phyloP scores from a whole-genome alignment of 2,888 invertebrate species.

The Sphinx pinastri region DNA sequence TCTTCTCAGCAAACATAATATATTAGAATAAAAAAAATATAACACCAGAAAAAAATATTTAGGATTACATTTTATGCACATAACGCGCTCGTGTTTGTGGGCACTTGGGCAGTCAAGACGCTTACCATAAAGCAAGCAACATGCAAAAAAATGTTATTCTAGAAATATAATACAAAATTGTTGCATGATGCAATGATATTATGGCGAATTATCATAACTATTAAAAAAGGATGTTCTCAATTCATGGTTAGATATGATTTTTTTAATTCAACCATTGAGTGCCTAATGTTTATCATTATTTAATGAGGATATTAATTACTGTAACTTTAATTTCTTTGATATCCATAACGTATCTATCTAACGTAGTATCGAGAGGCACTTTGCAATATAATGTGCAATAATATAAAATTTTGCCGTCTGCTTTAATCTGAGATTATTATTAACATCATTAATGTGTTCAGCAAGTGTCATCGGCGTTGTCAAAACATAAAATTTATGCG shows the following conservation, averaged over 20 bases:
- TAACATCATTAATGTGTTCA: conserved; percentile 24
- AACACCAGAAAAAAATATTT: background rate
- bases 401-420: background rate
- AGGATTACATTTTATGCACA: background rate
- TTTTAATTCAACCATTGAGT: no score
- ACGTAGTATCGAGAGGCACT: background rate
- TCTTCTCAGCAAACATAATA: conserved; percentile 10
- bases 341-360: background rate
- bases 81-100: no score
- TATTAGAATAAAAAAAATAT: conserved; percentile 29
- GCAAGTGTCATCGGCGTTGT: conserved; percentile 31
- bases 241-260: no score
- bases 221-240: no score
- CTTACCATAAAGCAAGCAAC: no score
- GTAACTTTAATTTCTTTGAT: background rate
- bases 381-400: background rate
- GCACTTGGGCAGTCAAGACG: no score
- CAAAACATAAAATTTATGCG: conserved; percentile 34
- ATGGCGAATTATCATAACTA: background rate
- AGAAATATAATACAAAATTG: no score
- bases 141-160: no score
- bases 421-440: conserved; percentile 14
- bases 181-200: background rate
- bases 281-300: background rate
- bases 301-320: background rate